A percentile compares a stretch with the other conserved stretches of the same genome.
These are phyloP conservation scores for Xylocampa areola DNA, from an alignment of 2,888 invertebrate species.

Conservation along the genomic window DNA sequence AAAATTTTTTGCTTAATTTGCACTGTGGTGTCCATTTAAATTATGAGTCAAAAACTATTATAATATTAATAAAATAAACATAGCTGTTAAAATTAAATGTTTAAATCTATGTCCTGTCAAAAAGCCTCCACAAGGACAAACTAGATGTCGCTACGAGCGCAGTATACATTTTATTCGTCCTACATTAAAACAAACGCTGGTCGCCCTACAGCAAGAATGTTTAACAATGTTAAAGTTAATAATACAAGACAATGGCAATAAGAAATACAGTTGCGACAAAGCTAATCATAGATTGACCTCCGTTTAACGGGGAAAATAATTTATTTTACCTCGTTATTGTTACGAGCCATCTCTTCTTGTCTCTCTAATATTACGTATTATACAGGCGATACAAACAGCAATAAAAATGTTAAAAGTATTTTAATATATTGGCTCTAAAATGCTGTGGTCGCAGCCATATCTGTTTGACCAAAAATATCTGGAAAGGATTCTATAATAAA, in stretches of 20 bases:
- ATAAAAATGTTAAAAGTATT: neutral
- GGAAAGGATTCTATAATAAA: neutral
- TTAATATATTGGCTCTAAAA: neutral
- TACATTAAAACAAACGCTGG: neutral
- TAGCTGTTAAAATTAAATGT: neutral
- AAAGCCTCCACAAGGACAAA: neutral
- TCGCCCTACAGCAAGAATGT: neutral
- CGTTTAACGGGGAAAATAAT: constrained; percentile 15
- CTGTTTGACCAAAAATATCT: neutral
- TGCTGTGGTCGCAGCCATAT: neutral
- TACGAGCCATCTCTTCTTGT: constrained; percentile 12
- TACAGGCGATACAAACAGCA: neutral
- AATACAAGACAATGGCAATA: constrained; percentile 1
- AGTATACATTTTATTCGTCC: neutral
- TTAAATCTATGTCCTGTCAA: neutral
- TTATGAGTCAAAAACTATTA: neutral
- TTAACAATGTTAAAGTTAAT: neutral
- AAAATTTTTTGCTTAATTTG: neutral
- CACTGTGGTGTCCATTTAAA: neutral
- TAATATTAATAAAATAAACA: neutral
- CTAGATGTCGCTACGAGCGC: constrained; percentile 13
- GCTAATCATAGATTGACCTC: constrained; percentile 27
- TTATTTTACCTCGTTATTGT: constrained; percentile 35
- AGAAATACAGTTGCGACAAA: constrained; percentile 10
- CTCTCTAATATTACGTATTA: constrained; percentile 11